Evolutionary conservation across 2,113 vertebrate genomes (phyloP), one percentile per base, ranked within the genome.

Genomic region (Spizaetus ornatus): DNA sequence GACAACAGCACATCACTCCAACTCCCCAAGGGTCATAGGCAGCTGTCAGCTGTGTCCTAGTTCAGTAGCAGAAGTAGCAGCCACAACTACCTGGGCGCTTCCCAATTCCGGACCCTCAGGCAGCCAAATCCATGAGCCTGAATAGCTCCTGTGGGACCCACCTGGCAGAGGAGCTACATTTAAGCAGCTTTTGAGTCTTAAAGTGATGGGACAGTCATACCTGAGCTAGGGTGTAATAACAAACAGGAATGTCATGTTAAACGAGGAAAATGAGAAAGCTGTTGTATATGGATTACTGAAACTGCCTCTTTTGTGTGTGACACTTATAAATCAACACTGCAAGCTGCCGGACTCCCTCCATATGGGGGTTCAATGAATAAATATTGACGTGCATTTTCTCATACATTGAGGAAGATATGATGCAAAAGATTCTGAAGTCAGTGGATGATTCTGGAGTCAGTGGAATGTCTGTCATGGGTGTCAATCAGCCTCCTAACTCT

Each of bases 51-150:
- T 70, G 29, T 32, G 32, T 70, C 61, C 82, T 55, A 26, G 15
- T 70, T 83, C 18, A 59, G 56, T 47, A 70, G 43, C 38, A 74
- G n/a, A 91, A 79, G 55, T 29, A 82, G 56, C 61, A 90, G 16
- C 61, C 22, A 12, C n/a, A 50, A 4, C 40, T 40, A 29, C 21
- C 15, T 25, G 53, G 43, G 25, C 42, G 13, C 50, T 80, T 55
- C 40, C 66, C 19, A 42, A 2, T 71, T 65, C 40, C 3, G 3
- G 17, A 29, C n/a, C 4, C 40, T 53, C 0, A 0, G 32, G 27
- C 36, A 56, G 19, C 10, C 11, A 82, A 10, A 73, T 65, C 32
- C 59, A 45, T 48, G 20, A 43, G 38, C 43, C 32, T 74, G 43
- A 74, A 69, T 8, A 77, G 48, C n/a, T 74, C 32, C 43, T 19